Percentiles rank a stretch among this genome's conserved stretches.
phyloP scores from a whole-genome alignment of 2,797 vertebrate genomes.

The Poecilia picta region DNA sequence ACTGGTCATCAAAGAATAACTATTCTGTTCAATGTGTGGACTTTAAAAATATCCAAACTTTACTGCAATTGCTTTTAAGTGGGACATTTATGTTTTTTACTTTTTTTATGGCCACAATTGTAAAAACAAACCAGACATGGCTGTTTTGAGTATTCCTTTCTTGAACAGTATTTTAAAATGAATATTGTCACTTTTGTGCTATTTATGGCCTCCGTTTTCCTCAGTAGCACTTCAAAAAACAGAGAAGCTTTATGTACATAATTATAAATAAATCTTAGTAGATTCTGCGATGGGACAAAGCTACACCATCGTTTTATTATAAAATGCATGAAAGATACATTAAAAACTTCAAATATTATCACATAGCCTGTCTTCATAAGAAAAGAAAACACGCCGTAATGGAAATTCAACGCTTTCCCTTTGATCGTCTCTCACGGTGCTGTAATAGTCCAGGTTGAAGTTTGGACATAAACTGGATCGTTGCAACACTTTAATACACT shows the following conservation, averaged over 20 bases:
- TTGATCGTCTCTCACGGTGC: background rate
- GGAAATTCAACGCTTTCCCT: background rate
- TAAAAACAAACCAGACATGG: background rate
- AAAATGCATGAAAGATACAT: constrained; percentile 37
- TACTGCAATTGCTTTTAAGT: background rate
- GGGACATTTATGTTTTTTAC: background rate
- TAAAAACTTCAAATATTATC: constrained; percentile 13
- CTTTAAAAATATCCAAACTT: background rate
- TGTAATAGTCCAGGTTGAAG: background rate
- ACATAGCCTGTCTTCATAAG: background rate
- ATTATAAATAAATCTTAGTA: constrained; percentile 3
- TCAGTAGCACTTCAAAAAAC: constrained; percentile 48
- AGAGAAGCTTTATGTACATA: constrained; percentile 17
- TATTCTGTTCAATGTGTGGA: constrained; percentile 17
- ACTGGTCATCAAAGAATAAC: constrained; percentile 1
- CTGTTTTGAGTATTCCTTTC: background rate
- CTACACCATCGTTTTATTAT: constrained; percentile 24
- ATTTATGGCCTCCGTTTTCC: constrained; percentile 38
- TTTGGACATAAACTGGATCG: background rate
- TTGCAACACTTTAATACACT: background rate
- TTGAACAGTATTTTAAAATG: background rate
- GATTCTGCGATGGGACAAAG: constrained; percentile 20
- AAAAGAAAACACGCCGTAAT: background rate
- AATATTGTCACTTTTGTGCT: background rate
- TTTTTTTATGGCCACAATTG: background rate